Evolutionary conservation across 2,888 invertebrate genomes (phyloP).

Genomic region (Sinhomidia bicolor): DNA sequence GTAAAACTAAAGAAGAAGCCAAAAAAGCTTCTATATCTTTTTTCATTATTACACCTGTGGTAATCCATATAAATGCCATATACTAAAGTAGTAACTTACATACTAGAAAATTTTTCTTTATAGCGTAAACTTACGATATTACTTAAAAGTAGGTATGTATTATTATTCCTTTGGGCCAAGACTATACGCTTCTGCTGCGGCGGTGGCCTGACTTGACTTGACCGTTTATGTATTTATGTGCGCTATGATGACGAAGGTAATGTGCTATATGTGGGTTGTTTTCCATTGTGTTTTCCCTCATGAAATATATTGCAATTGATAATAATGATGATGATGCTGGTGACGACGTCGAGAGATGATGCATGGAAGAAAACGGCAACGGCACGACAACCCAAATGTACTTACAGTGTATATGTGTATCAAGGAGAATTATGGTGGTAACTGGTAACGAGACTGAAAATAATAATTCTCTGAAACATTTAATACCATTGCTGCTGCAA

Average conservation of each 20-base stretch:
- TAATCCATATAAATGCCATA: slow-evolving; percentile 37
- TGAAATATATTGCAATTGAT: slow-evolving; percentile 51
- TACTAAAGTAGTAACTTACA: not conserved
- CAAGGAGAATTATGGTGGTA: slow-evolving; percentile 3
- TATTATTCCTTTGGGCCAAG: slow-evolving; percentile 24
- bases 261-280: slow-evolving; percentile 52
- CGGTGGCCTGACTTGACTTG: slow-evolving; percentile 51
- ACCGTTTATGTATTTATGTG: slow-evolving; percentile 49
- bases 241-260: slow-evolving; percentile 34
- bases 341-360: slow-evolving; percentile 12
- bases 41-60: slow-evolving; percentile 39
- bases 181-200: not conserved
- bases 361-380: slow-evolving; percentile 26
- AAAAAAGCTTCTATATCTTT: slow-evolving; percentile 12
- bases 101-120: not conserved
- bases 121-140: not conserved
- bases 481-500: not conserved
- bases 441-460: not conserved
- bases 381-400: not conserved
- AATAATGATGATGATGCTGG: slow-evolving; percentile 28
- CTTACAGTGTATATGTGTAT: not conserved
- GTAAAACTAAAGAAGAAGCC: slow-evolving; percentile 51
- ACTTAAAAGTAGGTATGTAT: slow-evolving; percentile 3
- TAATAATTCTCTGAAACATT: slow-evolving; percentile 26
- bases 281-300: slow-evolving; percentile 47